Evolutionary conservation across 2,888 invertebrate species (phyloP).

Genomic region (Mythimna albipuncta): DNA sequence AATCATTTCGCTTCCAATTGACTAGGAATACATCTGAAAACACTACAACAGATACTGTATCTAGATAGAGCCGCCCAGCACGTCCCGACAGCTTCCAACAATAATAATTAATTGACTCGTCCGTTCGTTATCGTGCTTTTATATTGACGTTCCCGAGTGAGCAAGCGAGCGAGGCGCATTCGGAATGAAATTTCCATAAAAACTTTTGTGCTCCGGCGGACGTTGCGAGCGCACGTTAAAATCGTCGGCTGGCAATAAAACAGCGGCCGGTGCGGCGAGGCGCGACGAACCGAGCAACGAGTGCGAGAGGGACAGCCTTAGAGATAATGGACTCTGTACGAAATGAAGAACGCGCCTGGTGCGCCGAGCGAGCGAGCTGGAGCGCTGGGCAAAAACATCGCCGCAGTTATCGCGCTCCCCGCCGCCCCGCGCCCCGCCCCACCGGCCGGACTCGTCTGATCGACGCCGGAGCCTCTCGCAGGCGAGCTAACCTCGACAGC

Average conservation of each 20-base stretch:
- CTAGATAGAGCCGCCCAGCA: slow-evolving; percentile 82
- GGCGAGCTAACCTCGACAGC: slow-evolving; percentile 88
- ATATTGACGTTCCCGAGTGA: slow-evolving; percentile 89
- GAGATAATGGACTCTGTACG: slow-evolving; percentile 89
- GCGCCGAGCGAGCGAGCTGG: slow-evolving; percentile 87
- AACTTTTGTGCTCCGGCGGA: slow-evolving; percentile 91
- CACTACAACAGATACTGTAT: slow-evolving; percentile 76
- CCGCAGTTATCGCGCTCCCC: slow-evolving; percentile 87
- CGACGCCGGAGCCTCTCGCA: slow-evolving; percentile 87
- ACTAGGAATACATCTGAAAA: slow-evolving; percentile 61
- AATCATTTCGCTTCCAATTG: slow-evolving; percentile 54
- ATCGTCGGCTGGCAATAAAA: slow-evolving; percentile 91
- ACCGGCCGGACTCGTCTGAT: slow-evolving; percentile 83
- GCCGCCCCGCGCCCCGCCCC: slow-evolving; percentile 71
- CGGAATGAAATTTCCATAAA: slow-evolving; percentile 91
- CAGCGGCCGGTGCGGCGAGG: slow-evolving; percentile 90
- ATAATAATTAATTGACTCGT: slow-evolving; percentile 91
- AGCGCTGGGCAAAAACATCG: slow-evolving; percentile 89
- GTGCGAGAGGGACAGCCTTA: slow-evolving; percentile 85
- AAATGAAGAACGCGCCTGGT: slow-evolving; percentile 89
- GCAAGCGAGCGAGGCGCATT: slow-evolving; percentile 89
- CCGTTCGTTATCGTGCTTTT: slow-evolving; percentile 91
- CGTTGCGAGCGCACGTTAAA: slow-evolving; percentile 91
- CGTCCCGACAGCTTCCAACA: slow-evolving; percentile 89
- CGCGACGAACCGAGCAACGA: slow-evolving; percentile 83